These are phyloP conservation scores for Coecobrya sp. DNA, from an alignment of 2,888 invertebrate genomes.

Conservation along the genomic window DNA sequence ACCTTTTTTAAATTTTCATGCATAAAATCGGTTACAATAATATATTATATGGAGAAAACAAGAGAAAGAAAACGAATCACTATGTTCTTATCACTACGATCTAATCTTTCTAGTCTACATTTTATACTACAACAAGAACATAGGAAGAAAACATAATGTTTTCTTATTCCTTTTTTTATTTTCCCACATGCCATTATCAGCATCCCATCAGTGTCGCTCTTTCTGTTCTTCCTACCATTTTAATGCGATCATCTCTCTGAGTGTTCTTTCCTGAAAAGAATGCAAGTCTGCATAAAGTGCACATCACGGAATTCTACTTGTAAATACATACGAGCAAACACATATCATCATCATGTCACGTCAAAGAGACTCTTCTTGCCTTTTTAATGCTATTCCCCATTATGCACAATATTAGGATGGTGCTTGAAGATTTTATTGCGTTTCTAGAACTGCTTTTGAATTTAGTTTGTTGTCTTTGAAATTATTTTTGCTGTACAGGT, in stretches of 20 bases:
- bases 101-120: too few species aligned
- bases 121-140: too few species aligned
- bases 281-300: constrained; percentile 11
- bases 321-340: not conserved
- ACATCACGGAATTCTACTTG: not conserved
- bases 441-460: not conserved
- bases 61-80: not conserved
- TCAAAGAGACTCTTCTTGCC: not conserved
- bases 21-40: too few species aligned
- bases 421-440: not conserved
- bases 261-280: not conserved
- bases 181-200: not conserved
- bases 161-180: not conserved
- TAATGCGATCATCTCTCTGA: constrained; percentile 40
- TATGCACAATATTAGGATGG: not conserved
- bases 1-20: not conserved
- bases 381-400: not conserved
- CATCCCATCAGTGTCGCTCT: not conserved
- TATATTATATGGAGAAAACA: too few species aligned
- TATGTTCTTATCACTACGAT: too few species aligned
- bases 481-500: too few species aligned
- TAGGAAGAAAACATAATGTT: not conserved
- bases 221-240: not conserved
- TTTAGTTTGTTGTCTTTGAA: too few species aligned
- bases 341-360: not conserved